These are phyloP conservation scores for Danionella dracula DNA, from an alignment of 2,797 vertebrate species.

Conservation along the genomic window DNA sequence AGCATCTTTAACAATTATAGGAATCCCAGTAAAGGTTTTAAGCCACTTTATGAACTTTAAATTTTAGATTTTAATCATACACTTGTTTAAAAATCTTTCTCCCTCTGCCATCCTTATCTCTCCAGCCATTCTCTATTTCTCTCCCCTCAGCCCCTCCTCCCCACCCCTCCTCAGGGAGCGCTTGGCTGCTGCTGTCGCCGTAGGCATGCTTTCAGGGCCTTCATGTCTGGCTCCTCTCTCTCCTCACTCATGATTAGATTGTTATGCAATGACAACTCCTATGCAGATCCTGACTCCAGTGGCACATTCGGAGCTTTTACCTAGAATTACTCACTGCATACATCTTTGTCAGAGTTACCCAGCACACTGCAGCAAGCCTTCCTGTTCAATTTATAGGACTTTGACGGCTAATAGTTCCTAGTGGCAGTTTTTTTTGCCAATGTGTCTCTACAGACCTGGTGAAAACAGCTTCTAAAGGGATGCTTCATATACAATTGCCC, in stretches of 20 bases:
- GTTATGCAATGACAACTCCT: slow-evolving; percentile 53
- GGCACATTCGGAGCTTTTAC: slow-evolving; percentile 14
- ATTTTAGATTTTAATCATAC: not conserved
- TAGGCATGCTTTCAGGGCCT: slow-evolving; percentile 50
- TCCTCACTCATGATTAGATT: slow-evolving; percentile 51
- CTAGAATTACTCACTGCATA: slow-evolving; percentile 13
- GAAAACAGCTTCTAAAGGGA: slow-evolving; percentile 30
- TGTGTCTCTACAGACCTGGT: not conserved
- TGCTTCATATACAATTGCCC: too few relatives aligned
- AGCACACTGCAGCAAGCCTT: not conserved
- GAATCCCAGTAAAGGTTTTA: too few relatives aligned
- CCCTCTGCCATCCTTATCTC: slow-evolving; percentile 16
- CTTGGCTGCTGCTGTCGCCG: slow-evolving; percentile 49
- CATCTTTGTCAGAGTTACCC: slow-evolving; percentile 11
- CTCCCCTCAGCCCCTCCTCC: slow-evolving; percentile 1
- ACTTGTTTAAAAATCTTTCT: slow-evolving; percentile 28
- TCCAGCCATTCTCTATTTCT: slow-evolving; percentile 32
- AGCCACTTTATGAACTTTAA: too few relatives aligned
- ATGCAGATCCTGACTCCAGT: slow-evolving; percentile 47
- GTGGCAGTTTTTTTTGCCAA: slow-evolving; percentile 1
- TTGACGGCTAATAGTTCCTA: slow-evolving; percentile 14
- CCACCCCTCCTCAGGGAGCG: slow-evolving; percentile 41
- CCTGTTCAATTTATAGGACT: slow-evolving; percentile 14
- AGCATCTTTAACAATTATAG: too few relatives aligned
- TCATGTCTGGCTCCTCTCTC: slow-evolving; percentile 47